phyloP scores from a whole-genome alignment of 2,888 invertebrate genomes.

The Pharmacophagus antenor region DNA sequence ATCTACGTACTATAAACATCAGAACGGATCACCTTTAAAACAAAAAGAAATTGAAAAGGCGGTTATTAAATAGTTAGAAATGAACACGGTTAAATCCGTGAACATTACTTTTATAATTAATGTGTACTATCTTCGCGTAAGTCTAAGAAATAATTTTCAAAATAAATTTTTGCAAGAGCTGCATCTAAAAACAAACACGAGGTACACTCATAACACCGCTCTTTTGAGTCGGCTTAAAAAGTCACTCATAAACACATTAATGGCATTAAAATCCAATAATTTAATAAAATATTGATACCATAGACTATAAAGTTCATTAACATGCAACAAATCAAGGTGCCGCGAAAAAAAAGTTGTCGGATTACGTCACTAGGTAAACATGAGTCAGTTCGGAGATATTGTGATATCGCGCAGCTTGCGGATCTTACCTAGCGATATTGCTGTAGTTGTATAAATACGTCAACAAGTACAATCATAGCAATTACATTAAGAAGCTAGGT shows the following conservation, averaged over 20 bases:
- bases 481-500: too few species aligned
- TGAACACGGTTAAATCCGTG: too few species aligned
- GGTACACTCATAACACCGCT: background rate
- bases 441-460: conserved; percentile 6
- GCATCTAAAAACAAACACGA: background rate
- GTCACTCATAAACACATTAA: background rate
- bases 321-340: conserved; percentile 12
- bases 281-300: conserved; percentile 7
- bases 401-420: conserved; percentile 3
- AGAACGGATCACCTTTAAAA: too few species aligned
- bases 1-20: too few species aligned
- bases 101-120: too few species aligned
- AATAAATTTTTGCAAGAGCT: too few species aligned
- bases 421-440: conserved; percentile 7
- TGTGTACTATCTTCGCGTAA: too few species aligned
- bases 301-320: conserved; percentile 8
- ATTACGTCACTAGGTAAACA: conserved; percentile 12
- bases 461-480: background rate
- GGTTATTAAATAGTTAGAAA: too few species aligned
- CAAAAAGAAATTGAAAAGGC: too few species aligned
- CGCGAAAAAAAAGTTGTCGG: conserved; percentile 16
- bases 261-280: conserved; percentile 7
- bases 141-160: too few species aligned
- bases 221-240: background rate
- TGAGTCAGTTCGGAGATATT: conserved; percentile 20